Evolutionary conservation across 2,888 invertebrate species (phyloP).

Genomic region (Caenorhabditis afra): DNA sequence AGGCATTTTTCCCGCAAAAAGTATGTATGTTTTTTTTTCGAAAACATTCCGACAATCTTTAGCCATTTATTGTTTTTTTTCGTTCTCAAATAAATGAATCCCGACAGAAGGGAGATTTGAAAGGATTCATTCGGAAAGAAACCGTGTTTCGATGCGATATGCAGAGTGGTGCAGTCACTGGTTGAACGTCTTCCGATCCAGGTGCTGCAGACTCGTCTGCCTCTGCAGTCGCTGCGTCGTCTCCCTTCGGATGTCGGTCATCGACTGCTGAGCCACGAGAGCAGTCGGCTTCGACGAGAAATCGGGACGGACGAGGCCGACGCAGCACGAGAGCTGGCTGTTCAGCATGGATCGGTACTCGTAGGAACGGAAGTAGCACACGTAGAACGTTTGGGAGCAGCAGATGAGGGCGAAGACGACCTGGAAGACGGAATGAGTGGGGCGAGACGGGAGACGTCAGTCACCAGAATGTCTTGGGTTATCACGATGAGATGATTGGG

Average conservation of each 20-base stretch:
- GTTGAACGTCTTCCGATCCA: no score
- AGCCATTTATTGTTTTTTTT: no score
- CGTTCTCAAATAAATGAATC: no score
- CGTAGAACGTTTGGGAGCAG: slow-evolving; percentile 23
- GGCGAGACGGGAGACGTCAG: no score
- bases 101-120: no score
- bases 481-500: neutral
- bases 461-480: slow-evolving; percentile 10
- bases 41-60: no score
- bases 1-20: no score
- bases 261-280: neutral
- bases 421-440: neutral
- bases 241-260: neutral
- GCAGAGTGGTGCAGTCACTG: no score
- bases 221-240: neutral
- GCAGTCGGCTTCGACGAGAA: neutral
- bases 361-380: slow-evolving; percentile 20
- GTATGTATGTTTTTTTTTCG: no score
- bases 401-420: slow-evolving; percentile 9
- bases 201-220: neutral
- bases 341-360: slow-evolving; percentile 22
- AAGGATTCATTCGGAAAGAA: no score
- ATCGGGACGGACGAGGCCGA: neutral
- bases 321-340: neutral
- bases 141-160: no score